These are phyloP conservation scores for Drosophila kambysellisi DNA, from an alignment of 2,888 invertebrate genomes.

Conservation along the genomic window DNA sequence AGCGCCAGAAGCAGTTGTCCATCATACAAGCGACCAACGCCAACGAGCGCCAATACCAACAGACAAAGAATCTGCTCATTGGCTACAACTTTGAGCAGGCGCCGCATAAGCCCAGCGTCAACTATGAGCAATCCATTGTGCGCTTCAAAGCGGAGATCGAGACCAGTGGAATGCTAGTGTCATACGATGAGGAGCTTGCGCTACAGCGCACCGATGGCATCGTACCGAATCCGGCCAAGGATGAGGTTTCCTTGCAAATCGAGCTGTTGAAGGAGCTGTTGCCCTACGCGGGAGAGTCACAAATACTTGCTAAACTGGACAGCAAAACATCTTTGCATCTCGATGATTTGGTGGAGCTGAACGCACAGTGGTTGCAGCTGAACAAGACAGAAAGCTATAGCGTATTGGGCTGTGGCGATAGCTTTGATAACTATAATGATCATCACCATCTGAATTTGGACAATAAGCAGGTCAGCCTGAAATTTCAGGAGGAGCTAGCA, in stretches of 20 bases:
- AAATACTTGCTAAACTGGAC: slow-evolving; percentile 42
- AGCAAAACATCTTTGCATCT: slow-evolving; percentile 47
- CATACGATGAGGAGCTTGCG: slow-evolving; percentile 65
- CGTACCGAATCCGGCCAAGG: slow-evolving; percentile 6
- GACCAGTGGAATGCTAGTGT: slow-evolving; percentile 81
- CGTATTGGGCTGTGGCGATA: slow-evolving; percentile 82
- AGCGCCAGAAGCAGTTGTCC: slow-evolving; percentile 83
- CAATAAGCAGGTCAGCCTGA: slow-evolving; percentile 45
- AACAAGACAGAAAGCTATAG: slow-evolving; percentile 71
- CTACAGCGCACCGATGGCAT: slow-evolving; percentile 49
- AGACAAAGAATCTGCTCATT: slow-evolving; percentile 83
- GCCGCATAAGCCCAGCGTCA: slow-evolving; percentile 23
- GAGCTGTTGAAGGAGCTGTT: slow-evolving; percentile 66
- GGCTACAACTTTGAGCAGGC: slow-evolving; percentile 80
- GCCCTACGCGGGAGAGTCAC: slow-evolving; percentile 61
- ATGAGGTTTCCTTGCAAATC: slow-evolving; percentile 28
- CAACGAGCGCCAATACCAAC: slow-evolving; percentile 84
- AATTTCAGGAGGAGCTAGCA: slow-evolving; percentile 24
- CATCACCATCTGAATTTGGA: slow-evolving; percentile 52
- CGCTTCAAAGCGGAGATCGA: slow-evolving; percentile 78
- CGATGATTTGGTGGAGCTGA: slow-evolving; percentile 73
- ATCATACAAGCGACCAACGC: slow-evolving; percentile 84
- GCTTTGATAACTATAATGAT: slow-evolving; percentile 85
- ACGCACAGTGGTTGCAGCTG: slow-evolving; percentile 66
- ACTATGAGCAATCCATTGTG: slow-evolving; percentile 80